phyloP scores from a whole-genome alignment of 2,797 vertebrate genomes.

The Spinus pinus region DNA sequence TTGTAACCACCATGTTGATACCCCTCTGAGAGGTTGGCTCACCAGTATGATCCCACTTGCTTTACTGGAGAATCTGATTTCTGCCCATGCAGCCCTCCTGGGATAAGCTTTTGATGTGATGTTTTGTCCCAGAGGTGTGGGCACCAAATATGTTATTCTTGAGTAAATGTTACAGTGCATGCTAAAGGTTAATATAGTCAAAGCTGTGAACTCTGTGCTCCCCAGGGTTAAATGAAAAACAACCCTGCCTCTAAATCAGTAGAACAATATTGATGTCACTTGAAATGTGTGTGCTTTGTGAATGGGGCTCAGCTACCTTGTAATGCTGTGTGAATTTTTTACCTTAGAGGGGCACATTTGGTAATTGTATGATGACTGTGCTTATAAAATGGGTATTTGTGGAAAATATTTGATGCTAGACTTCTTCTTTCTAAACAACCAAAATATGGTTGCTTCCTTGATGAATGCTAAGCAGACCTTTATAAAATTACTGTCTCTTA shows the following conservation, averaged over 20 bases:
- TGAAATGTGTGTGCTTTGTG: background rate
- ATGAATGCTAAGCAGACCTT: conserved; percentile 31
- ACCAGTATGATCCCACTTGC: background rate
- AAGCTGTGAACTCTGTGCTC: background rate
- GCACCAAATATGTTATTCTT: background rate
- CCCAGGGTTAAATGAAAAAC: conserved; percentile 13
- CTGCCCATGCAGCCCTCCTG: background rate
- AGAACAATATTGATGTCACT: background rate
- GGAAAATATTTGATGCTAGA: background rate
- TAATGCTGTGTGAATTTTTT: background rate
- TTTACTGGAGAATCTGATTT: background rate
- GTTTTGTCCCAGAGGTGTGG: background rate
- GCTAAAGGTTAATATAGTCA: conserved; percentile 34
- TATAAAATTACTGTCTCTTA: conserved; percentile 21
- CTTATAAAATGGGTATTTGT: background rate
- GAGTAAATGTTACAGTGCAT: background rate
- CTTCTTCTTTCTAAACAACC: background rate
- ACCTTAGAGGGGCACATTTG: background rate
- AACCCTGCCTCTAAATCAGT: background rate
- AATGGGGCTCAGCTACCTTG: background rate
- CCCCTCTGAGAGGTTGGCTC: background rate
- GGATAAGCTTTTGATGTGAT: background rate
- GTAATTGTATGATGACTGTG: background rate
- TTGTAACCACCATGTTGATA: background rate
- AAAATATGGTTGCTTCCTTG: background rate